These are phyloP conservation scores for Micronycteris hirsuta DNA, from an alignment of 2,113 vertebrate genomes.

Conservation along the genomic window DNA sequence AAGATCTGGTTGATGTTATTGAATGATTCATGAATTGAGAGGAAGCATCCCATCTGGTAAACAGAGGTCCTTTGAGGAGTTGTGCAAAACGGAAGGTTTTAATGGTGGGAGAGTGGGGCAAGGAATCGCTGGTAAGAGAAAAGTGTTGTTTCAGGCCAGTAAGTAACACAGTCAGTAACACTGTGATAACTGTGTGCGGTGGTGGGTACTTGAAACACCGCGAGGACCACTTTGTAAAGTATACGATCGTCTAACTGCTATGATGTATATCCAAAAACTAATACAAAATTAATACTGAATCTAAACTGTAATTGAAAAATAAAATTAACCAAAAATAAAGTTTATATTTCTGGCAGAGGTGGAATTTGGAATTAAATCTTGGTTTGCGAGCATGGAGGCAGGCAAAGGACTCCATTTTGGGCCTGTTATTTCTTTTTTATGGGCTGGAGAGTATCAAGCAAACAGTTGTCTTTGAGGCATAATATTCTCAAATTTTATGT, in stretches of 20 bases:
- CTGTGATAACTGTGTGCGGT: neutral
- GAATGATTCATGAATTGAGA: neutral
- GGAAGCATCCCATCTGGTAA: neutral
- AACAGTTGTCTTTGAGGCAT: neutral
- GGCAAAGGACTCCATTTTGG: neutral
- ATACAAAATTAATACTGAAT: neutral
- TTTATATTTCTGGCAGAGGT: neutral
- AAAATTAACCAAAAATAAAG: neutral
- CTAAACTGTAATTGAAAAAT: neutral
- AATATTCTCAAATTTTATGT: conserved; percentile 26
- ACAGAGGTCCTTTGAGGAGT: neutral
- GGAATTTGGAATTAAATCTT: neutral
- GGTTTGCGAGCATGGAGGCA: neutral
- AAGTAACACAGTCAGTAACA: neutral
- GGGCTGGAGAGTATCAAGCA: neutral
- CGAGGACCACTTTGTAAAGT: neutral
- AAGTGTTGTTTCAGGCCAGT: neutral
- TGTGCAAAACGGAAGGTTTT: neutral
- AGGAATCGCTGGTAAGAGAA: neutral
- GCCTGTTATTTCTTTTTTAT: neutral
- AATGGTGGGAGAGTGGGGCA: neutral
- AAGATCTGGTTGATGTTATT: neutral
- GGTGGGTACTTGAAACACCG: neutral
- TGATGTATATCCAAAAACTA: neutral
- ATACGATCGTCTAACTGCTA: neutral